Evolutionary conservation across 92 coral and sea anemone genomes (phyloP).

Genomic region (Palythoa grandiflora): DNA sequence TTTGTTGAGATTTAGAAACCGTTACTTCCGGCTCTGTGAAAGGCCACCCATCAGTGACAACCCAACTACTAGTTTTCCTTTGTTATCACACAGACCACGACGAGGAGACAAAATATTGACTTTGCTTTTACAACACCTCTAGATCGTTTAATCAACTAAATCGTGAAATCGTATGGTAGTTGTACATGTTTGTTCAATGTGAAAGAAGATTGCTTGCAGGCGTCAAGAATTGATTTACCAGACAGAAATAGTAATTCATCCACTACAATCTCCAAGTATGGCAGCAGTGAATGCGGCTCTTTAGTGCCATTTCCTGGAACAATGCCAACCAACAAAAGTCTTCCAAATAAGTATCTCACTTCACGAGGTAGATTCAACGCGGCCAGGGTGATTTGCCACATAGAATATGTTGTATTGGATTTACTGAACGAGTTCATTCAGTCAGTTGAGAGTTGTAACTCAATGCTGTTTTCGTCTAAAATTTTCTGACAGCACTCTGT

Average conservation of each 20-base stretch:
- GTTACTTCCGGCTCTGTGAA: not conserved
- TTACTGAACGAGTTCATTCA: constrained; percentile 30
- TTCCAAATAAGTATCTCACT: constrained; percentile 49
- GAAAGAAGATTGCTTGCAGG: too few species aligned
- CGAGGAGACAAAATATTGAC: too few species aligned
- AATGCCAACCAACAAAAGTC: constrained; percentile 49
- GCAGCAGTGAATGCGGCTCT: constrained; percentile 20
- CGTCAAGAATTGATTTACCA: too few species aligned
- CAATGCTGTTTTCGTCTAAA: not conserved
- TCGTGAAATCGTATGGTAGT: too few species aligned
- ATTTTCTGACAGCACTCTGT: not conserved
- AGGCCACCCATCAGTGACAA: too few species aligned
- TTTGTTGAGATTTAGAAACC: not conserved
- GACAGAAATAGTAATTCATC: too few species aligned
- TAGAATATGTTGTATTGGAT: constrained; percentile 53
- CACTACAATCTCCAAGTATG: too few species aligned
- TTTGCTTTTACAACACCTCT: too few species aligned
- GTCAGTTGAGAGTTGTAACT: constrained; percentile 27
- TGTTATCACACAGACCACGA: too few species aligned
- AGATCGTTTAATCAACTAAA: too few species aligned
- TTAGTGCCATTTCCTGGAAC: constrained; percentile 27
- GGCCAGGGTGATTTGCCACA: constrained; percentile 52
- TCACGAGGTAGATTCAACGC: constrained; percentile 50
- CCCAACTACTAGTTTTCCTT: too few species aligned
- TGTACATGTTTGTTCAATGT: too few species aligned